Evolutionary conservation across 2,113 vertebrate genomes (phyloP), one percentile per base, ranked within the genome.

Genomic region (Oxyruncus cristatus): DNA sequence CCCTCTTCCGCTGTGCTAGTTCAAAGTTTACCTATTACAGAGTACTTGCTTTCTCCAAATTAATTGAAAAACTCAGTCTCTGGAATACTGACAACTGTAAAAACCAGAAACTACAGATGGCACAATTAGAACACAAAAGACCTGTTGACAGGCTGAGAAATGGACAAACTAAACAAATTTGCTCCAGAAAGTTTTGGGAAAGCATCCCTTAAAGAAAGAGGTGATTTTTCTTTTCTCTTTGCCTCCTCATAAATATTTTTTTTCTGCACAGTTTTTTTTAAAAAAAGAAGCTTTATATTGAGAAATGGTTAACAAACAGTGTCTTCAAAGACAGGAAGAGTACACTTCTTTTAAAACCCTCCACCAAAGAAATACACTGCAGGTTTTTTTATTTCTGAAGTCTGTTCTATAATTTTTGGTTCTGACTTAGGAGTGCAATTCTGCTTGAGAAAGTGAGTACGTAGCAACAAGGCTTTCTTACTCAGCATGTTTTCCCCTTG

Each of bases 131-230:
- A 75, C 41, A 84, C 37, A 84, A 90, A 88, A 37, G 68, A 65
- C 52, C 14, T 50, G 33, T 56, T 92, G 88, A 88, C 56, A 92
- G 83, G 37, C 30, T 90, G 78, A 88, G 79, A 92, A 95, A 91
- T 66, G 21, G 49, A 35, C 28, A 79, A 94, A 76, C 5, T 37
- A 74, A 49, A 37, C 27, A 77, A 80, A 39, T 88, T 78, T 84
- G 1, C 20, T 66, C 39, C 39, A 22, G 24, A 82, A 91, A 83
- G 30, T 4, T 62, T 83, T 37, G 42, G 30, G 18, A 80, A 94
- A 77, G 1, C 14, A 73, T 50, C 27, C 85, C 15, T 59, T 83
- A 49, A 84, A 74, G 50, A 71, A 71, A 52, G 3, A 53, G 11
- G 6, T 47, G 16, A 32, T 27, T 68, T 49, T 73, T 70, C 7